These are phyloP conservation scores for Cyanoramphus novaezelandiae DNA, from an alignment of 2,113 vertebrate genomes.

Conservation along the genomic window DNA sequence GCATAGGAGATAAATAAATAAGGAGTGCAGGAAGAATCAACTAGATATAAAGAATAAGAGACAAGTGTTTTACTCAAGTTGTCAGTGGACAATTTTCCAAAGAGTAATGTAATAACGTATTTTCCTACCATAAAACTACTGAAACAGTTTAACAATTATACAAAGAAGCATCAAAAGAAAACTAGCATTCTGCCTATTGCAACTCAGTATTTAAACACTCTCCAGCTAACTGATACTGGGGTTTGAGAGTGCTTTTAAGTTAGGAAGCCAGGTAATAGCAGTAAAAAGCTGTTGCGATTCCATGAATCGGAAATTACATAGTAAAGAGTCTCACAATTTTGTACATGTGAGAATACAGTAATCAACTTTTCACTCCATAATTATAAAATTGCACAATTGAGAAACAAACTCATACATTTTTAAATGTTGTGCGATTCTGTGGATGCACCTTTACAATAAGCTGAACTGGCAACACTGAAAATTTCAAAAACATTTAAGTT, in stretches of 20 bases:
- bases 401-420: neutral
- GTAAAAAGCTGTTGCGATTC: neutral
- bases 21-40: conserved; percentile 91
- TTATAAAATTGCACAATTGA: neutral
- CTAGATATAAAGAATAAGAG: conserved; percentile 91
- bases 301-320: neutral
- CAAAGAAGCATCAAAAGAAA: neutral
- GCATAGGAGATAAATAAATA: conserved; percentile 94
- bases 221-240: neutral
- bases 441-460: neutral
- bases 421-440: neutral
- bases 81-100: conserved; percentile 47
- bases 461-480: neutral
- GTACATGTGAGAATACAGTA: neutral
- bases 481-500: neutral
- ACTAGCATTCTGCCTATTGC: neutral
- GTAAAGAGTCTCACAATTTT: neutral
- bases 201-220: neutral
- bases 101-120: neutral
- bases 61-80: conserved; percentile 77
- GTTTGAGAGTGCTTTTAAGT: neutral
- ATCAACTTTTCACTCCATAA: neutral
- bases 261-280: neutral
- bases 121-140: neutral
- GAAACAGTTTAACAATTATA: neutral